Evolutionary conservation across 2,113 vertebrate genomes (phyloP).

Genomic region (Marmota flaviventris): DNA sequence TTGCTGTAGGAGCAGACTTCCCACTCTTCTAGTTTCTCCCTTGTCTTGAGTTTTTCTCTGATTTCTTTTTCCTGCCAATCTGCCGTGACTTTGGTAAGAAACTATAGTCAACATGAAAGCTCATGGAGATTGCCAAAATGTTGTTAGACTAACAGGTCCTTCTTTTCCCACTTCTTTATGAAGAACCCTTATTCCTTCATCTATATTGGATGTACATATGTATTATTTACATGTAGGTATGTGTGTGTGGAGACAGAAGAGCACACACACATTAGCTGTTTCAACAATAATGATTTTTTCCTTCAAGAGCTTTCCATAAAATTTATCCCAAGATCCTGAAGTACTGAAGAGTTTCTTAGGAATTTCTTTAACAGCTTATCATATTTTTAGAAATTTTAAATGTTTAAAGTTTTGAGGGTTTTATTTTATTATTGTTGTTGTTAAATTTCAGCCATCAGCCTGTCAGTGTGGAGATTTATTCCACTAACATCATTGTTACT

Average conservation of each 20-base stretch:
- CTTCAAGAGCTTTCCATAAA: conserved; percentile 23
- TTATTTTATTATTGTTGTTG: background rate
- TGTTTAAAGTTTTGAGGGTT: background rate
- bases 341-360: background rate
- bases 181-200: background rate
- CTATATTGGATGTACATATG: background rate
- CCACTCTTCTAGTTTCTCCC: background rate
- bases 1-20: background rate
- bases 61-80: background rate
- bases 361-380: background rate
- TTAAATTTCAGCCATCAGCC: background rate
- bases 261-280: background rate
- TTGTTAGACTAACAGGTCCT: background rate
- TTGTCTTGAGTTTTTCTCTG: background rate
- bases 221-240: background rate
- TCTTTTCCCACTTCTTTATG: background rate
- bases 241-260: background rate
- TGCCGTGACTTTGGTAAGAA: background rate
- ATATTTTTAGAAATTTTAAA: background rate
- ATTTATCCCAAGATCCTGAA: background rate
- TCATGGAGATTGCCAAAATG: background rate
- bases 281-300: background rate
- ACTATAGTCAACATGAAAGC: background rate
- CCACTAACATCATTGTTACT: conserved; percentile 51
- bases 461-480: background rate